A percentile compares a stretch with the other conserved stretches of the same genome.
Conservation (phyloP, 2,888 invertebrate species). For the Rambutsinella grinnellia region DNA sequence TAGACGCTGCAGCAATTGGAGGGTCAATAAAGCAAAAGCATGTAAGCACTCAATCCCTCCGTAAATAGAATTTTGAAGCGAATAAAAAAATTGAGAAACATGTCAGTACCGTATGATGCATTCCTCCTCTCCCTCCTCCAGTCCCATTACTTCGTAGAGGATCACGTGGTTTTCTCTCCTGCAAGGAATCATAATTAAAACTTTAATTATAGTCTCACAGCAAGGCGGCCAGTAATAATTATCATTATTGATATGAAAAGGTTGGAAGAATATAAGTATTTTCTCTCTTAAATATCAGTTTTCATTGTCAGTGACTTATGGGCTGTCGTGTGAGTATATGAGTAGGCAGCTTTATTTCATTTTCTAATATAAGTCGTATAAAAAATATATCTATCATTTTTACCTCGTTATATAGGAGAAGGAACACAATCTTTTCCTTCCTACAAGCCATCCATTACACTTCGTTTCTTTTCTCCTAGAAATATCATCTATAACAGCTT, state of each 20-base stretch:
- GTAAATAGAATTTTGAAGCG: neutral
- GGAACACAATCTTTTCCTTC: neutral
- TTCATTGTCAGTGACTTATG: conserved; percentile 34
- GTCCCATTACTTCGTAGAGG: neutral
- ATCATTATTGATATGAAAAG: conserved; percentile 22
- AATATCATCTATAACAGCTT: neutral
- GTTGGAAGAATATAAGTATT: conserved; percentile 3
- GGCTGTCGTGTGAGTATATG: conserved; percentile 13
- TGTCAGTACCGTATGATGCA: conserved; percentile 13
- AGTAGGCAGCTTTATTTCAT: neutral
- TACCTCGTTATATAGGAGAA: neutral
- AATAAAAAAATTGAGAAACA: neutral
- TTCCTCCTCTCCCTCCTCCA: conserved; percentile 4
- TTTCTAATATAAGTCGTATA: neutral
- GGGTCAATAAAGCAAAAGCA: neutral
- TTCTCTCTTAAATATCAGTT: conserved; percentile 31
- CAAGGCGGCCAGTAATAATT: conserved; percentile 12
- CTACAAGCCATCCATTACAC: neutral
- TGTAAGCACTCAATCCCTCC: neutral
- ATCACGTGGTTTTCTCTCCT: conserved; percentile 42
- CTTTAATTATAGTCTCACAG: conserved; percentile 28
- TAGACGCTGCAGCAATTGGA: neutral
- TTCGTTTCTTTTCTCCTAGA: neutral
- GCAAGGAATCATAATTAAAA: conserved; percentile 17
- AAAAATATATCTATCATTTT: neutral